Evolutionary conservation across 2,113 vertebrate species (phyloP), one percentile per base, ranked within the genome.

Genomic region (Theristicus caerulescens): DNA sequence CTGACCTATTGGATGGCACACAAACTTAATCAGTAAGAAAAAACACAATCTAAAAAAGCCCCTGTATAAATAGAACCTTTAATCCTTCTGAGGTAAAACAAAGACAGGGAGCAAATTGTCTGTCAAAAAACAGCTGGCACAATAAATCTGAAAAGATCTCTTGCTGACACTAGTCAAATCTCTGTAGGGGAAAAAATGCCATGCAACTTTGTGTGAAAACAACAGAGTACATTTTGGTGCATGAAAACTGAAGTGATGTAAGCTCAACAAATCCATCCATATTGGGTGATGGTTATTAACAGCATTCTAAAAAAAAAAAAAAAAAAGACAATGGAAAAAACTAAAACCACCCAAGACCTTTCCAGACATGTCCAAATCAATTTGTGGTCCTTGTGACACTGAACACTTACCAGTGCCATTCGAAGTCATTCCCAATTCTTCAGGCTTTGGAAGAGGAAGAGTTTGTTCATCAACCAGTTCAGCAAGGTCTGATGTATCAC

Each of bases 51-150:
- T 73, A 83, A 86, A 78, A 83, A 93, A 87, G 5, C 10, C 29
- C 13, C 13, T 71, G 9, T 74, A 57, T 86, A 94, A 92, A 93
- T 11, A 93, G 31, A 82, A 91, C 51, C 27, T 79, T 90, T 86
- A 93, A 95, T 88, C 34, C 29, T 95, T 93, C 51, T 79, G 57
- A 81, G 34, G 27, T 85, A 76, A 86, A 92, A 88, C 9, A 88
- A 92, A 94, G 44, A 61, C 57, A 81, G 13, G 22, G 29, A 94
- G n/a, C 5, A 94, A 96, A 90, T 82, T 67, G 16, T 74, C 47
- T 85, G 72, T 90, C 62, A 82, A 82, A 69, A 81, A 96, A 36
- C 42, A 71, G 42, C 64, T 93, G 72, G 55, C 79, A 62, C 8
- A 58, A 51, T 90, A 86, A 69, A 88, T 86, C 44, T 51, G 18